Conservation (phyloP, 2,113 vertebrate genomes). For the Spilogale gracilis region DNA sequence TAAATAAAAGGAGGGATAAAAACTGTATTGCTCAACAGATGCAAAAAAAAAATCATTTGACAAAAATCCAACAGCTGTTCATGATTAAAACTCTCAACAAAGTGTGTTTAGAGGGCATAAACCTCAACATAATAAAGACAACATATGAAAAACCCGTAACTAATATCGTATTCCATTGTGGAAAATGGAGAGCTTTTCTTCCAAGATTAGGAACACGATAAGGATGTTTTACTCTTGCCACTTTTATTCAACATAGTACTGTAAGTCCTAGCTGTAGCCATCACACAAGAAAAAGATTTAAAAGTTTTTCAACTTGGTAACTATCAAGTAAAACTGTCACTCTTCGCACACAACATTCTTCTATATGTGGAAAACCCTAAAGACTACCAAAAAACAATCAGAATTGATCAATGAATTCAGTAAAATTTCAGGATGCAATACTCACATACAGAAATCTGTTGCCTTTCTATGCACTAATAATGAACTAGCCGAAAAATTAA, state of each 20-base stretch:
- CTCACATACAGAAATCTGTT: neutral
- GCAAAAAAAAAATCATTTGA: neutral
- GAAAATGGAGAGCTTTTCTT: neutral
- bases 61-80: neutral
- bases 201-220: neutral
- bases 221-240: neutral
- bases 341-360: neutral
- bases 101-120: neutral
- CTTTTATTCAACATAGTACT: neutral
- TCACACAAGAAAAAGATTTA: neutral
- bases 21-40: neutral
- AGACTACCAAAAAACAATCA: neutral
- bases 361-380: neutral
- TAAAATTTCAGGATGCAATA: neutral
- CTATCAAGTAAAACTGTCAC: neutral
- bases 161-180: neutral
- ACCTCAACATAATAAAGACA: neutral
- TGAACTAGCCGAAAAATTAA: neutral
- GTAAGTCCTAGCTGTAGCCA: neutral
- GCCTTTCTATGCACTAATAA: neutral
- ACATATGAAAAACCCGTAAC: neutral
- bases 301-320: neutral
- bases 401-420: neutral
- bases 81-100: neutral
- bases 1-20: neutral